phyloP scores from a whole-genome alignment of 1,140 invertebrate genomes.

The Hetaerina americana region DNA sequence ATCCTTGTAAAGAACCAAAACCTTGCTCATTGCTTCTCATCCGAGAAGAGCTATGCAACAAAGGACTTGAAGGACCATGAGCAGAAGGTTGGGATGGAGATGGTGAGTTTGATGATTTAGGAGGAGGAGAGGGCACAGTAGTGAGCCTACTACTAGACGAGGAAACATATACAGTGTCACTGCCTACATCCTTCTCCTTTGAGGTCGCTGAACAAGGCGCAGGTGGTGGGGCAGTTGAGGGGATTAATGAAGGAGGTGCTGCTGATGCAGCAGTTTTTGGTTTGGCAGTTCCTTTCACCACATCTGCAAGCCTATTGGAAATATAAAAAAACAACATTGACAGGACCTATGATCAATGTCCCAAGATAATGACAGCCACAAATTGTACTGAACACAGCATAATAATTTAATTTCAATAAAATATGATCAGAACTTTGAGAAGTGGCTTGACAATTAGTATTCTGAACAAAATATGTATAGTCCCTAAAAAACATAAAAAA shows the following conservation, averaged over 20 bases:
- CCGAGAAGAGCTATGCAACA: neutral
- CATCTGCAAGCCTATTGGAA: conserved; percentile 63
- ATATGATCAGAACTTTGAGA: too few species aligned
- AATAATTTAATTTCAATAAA: too few species aligned
- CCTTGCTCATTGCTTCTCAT: neutral
- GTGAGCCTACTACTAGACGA: conserved; percentile 15
- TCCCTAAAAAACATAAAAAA: too few species aligned
- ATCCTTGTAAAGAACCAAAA: conserved; percentile 7
- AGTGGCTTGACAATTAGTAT: too few species aligned
- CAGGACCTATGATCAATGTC: too few species aligned
- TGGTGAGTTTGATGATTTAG: neutral
- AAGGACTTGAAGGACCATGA: conserved; percentile 8
- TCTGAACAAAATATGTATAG: too few species aligned
- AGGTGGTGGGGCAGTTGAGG: neutral
- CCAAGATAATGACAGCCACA: too few species aligned
- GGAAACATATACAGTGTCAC: conserved; percentile 5
- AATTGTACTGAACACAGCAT: too few species aligned
- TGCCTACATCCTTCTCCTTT: conserved; percentile 8
- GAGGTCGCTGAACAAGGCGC: neutral
- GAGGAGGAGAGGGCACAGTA: conserved; percentile 12
- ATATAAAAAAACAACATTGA: too few species aligned
- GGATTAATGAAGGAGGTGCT: conserved; percentile 10
- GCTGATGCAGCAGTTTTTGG: conserved; percentile 32
- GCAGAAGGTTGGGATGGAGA: conserved; percentile 1
- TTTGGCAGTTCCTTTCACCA: conserved; percentile 63